Base-by-base conservation (phyloP, 2,888 invertebrate species). In the Deroplatys truncata region DNA sequence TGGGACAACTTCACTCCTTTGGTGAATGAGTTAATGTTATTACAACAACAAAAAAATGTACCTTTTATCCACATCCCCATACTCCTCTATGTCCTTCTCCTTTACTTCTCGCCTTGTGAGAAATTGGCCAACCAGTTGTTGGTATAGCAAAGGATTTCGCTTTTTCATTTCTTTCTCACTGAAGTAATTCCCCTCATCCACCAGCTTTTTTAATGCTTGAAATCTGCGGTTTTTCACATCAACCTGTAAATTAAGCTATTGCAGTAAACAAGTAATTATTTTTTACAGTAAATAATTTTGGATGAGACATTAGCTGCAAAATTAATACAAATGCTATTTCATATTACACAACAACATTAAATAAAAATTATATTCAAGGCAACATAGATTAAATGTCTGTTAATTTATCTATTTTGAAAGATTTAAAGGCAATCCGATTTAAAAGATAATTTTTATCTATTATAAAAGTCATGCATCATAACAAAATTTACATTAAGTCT, bases 151-250 rank as follows among this genome's bases (percentile, higher is more conserved):
- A 0, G 99, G 99, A 93, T 98, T 98, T 90, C 99, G 94, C 91
- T 96, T 96, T 96, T 98, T 98, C 99, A 99, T 99, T 94, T 98
- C 97, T 90, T 96, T 96, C 93, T 99, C 98, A 92, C 97, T 97
- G 92, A 99, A 99, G 93, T 98, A 99, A 43, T 95, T 94, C 20
- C 96, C 95, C 91, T 96, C 95, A 88, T 95, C 94, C 83, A 97
- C 94, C 91, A 98, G 93, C 92, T 96, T 95, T 92, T 97, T 95
- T 92, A 98, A 93, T 1, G 98, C 98, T 92, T 96, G 96, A 92
- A 96, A 98, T 84, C 98, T 94, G 91, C 98, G 94, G 93, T 98
- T 98, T 93, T 96, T 96, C 0, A 96, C 93, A 92, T 95, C 94
- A 89, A 95, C 94, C 91, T 93, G 94, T 0, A 89, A 89, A 28